A percentile compares a stretch with the other conserved stretches of the same genome.
phyloP scores from a whole-genome alignment of 2,113 vertebrate species.

The Herpetotheres cachinnans region DNA sequence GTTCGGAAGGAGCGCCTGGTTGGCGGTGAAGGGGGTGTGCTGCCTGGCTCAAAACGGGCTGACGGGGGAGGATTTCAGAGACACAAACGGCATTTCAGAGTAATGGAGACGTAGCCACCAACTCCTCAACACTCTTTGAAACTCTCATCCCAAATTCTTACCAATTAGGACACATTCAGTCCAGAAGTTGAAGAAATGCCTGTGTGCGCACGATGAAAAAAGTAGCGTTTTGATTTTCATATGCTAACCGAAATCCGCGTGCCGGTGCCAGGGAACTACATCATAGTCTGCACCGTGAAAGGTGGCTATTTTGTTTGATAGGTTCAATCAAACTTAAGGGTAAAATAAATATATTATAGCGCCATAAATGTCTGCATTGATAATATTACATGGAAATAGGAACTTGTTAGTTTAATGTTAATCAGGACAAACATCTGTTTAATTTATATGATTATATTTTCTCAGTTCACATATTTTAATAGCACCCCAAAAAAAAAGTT shows the following conservation, averaged over 20 bases:
- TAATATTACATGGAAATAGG: neutral
- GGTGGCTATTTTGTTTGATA: conserved; percentile 14
- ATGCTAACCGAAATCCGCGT: neutral
- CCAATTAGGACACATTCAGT: neutral
- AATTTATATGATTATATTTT: neutral
- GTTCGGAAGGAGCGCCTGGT: neutral
- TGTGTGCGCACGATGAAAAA: neutral
- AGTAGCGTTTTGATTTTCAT: conserved; percentile 2
- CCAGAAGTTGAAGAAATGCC: neutral
- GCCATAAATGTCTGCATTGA: conserved; percentile 7
- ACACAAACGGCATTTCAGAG: neutral
- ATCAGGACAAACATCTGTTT: conserved; percentile 9
- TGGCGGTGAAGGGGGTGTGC: neutral
- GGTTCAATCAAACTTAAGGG: neutral
- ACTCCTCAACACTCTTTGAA: neutral
- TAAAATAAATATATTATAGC: conserved; percentile 26
- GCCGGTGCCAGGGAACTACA: neutral
- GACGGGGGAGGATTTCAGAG: neutral
- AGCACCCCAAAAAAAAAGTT: neutral
- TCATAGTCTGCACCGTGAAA: conserved; percentile 33
- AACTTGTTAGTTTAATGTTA: conserved; percentile 21
- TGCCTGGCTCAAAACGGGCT: neutral
- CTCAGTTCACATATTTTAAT: neutral
- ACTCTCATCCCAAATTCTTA: neutral
- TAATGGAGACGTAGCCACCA: neutral